phyloP scores from a whole-genome alignment of 2,888 invertebrate species.

The Amiota mariae region DNA sequence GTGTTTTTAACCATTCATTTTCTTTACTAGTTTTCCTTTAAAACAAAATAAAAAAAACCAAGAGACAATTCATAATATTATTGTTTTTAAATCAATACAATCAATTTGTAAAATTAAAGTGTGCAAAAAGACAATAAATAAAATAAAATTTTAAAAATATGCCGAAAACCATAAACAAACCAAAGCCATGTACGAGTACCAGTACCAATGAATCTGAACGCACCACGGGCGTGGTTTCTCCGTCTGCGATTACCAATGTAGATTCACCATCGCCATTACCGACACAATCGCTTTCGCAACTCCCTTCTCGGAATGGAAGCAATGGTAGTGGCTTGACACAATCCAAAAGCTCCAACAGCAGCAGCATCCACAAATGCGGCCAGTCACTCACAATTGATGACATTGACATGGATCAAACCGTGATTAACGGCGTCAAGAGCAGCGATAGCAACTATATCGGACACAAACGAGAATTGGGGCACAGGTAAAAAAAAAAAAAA shows the following conservation, averaged over 20 bases:
- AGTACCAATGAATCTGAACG: slow-evolving; percentile 5
- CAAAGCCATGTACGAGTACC: not conserved
- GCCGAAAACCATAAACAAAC: not conserved
- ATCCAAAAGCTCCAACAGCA: slow-evolving; percentile 34
- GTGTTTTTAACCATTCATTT: not conserved
- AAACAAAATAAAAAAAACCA: not conserved
- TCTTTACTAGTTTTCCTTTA: not conserved
- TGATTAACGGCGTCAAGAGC: slow-evolving; percentile 59
- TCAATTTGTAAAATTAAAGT: not conserved
- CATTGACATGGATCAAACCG: slow-evolving; percentile 65
- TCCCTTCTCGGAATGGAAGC: too few species aligned
- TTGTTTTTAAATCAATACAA: not conserved
- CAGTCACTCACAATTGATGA: slow-evolving; percentile 62
- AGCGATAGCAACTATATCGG: slow-evolving; percentile 56
- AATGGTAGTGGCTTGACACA: slow-evolving; percentile 31
- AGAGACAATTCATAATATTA: not conserved
- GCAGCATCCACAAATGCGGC: slow-evolving; percentile 37
- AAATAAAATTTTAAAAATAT: not conserved
- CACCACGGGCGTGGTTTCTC: slow-evolving; percentile 1
- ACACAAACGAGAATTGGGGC: slow-evolving; percentile 70
- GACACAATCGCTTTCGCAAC: too few species aligned
- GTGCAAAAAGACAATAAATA: not conserved
- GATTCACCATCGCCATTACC: not conserved
- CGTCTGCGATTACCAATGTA: not conserved
- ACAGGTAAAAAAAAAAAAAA: slow-evolving; percentile 68